A percentile compares a stretch with the other conserved stretches of the same genome.
phyloP scores from a whole-genome alignment of 2,113 vertebrate species.

The Mastomys coucha region DNA sequence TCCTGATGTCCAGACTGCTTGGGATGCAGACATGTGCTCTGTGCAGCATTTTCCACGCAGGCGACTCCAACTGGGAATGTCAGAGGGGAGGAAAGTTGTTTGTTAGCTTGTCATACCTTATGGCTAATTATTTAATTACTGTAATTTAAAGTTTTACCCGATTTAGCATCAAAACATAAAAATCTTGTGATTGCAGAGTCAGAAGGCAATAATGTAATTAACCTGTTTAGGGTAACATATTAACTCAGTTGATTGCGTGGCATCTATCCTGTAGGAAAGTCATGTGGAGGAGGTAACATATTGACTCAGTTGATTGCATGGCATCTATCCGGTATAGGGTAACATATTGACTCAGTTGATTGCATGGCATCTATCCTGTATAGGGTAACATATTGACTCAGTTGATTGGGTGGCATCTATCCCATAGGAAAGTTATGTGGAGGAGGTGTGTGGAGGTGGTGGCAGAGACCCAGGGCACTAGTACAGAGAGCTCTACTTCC shows the following conservation, averaged over 20 bases:
- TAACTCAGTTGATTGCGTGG: constrained; percentile 80
- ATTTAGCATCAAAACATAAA: constrained; percentile 86
- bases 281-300: not conserved
- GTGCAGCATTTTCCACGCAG: not conserved
- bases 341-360: too few species aligned
- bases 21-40: accelerated
- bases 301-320: too few species aligned
- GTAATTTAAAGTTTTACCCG: constrained; percentile 85
- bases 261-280: constrained; percentile 58
- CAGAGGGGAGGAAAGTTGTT: constrained; percentile 61
- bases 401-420: constrained; percentile 77
- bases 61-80: not conserved
- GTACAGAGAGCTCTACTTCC: not conserved
- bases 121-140: constrained; percentile 86
- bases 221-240: constrained; percentile 84
- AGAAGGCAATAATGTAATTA: constrained; percentile 86
- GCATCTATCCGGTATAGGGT: too few species aligned
- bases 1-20: too few species aligned
- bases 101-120: constrained; percentile 80
- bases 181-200: constrained; percentile 84
- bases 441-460: accelerated
- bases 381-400: constrained; percentile 83
- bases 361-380: too few species aligned
- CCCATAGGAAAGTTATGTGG: not conserved
- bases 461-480: accelerated